Evolutionary conservation across 2,113 vertebrate species (phyloP).

Genomic region (Ciconia maguari): DNA sequence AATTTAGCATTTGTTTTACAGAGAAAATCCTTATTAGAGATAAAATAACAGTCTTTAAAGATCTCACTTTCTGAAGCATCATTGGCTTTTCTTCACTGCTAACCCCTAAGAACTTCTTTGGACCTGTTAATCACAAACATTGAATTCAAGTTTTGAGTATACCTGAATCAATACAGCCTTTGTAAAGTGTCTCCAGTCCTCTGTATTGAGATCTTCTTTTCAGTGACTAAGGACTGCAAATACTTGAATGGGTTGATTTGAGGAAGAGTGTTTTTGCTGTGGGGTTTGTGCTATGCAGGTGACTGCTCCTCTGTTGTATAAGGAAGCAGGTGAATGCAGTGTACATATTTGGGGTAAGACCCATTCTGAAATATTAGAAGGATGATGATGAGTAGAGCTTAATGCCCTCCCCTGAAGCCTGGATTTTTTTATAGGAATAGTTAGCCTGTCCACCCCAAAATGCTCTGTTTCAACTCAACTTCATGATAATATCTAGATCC

Average conservation of each 20-base stretch:
- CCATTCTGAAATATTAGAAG: not conserved
- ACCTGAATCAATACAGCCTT: not conserved
- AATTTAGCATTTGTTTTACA: not conserved
- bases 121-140: not conserved
- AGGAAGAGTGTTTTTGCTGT: not conserved
- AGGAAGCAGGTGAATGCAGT: not conserved
- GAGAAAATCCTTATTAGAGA: not conserved
- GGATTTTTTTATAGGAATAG: not conserved
- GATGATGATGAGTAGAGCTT: not conserved
- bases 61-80: not conserved
- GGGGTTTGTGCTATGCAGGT: not conserved
- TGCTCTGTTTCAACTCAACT: not conserved
- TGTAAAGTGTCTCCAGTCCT: not conserved
- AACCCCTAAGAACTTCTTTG: not conserved
- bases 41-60: not conserved
- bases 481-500: not conserved
- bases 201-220: not conserved
- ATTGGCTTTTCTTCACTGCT: not conserved
- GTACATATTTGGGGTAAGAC: not conserved
- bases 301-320: not conserved
- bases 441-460: not conserved
- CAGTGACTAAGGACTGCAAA: not conserved
- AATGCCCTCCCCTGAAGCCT: not conserved
- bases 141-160: slow-evolving; percentile 11
- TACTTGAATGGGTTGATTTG: not conserved